Evolutionary conservation across 1,140 invertebrate species (phyloP).

Genomic region (Cotesia glomerata): DNA sequence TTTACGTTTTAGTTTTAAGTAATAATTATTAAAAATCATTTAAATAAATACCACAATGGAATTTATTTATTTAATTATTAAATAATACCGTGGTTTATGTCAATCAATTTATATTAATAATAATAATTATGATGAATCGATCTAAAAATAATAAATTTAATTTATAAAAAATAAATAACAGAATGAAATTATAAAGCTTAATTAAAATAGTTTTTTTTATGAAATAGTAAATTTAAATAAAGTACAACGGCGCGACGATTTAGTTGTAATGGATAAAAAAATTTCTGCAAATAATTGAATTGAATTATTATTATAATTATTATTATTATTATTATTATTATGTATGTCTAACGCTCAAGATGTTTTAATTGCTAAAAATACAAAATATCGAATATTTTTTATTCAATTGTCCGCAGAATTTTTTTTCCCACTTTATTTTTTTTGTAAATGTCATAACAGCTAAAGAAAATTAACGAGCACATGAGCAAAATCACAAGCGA

Average conservation of each 20-base stretch:
- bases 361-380: not conserved
- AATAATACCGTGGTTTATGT: too few species aligned
- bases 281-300: not conserved
- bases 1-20: not conserved
- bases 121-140: not conserved
- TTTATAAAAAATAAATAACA: too few species aligned
- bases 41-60: not conserved
- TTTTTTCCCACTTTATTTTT: slow-evolving; percentile 3
- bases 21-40: not conserved
- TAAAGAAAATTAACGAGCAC: not conserved
- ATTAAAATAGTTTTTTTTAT: not conserved
- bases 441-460: not conserved
- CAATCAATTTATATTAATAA: too few species aligned
- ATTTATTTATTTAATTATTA: not conserved
- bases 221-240: not conserved
- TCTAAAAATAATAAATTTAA: not conserved
- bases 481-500: slow-evolving; percentile 16
- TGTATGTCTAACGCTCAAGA: not conserved
- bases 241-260: slow-evolving; percentile 1
- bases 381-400: not conserved
- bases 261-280: not conserved
- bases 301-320: not conserved
- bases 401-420: slow-evolving; percentile 12
- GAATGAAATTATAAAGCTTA: not conserved
- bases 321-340: not conserved